phyloP scores from a whole-genome alignment of 1,140 invertebrate genomes.

The Mercenaria mercenaria region DNA sequence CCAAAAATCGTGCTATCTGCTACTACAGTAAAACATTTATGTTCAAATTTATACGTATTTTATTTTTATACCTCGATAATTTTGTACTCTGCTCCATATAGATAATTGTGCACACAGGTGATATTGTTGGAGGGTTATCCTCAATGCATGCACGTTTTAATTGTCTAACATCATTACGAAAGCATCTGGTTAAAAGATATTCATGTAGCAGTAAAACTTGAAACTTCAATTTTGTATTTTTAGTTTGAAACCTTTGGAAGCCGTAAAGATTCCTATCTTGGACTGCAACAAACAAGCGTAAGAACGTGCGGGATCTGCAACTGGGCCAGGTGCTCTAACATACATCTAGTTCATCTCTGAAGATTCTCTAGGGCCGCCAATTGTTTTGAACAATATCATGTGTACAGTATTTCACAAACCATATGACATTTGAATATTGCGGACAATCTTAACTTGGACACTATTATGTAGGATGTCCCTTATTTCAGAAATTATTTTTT shows the following conservation, averaged over 20 bases:
- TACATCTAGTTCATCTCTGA: too few relatives aligned
- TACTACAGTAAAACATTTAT: background rate
- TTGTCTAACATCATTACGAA: constrained; percentile 5
- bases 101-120: constrained; percentile 7
- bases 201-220: background rate
- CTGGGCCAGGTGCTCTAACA: too few relatives aligned
- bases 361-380: too few relatives aligned
- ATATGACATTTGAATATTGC: too few relatives aligned
- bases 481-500: too few relatives aligned
- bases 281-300: too few relatives aligned
- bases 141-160: background rate
- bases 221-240: background rate
- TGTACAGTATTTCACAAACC: too few relatives aligned
- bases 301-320: too few relatives aligned
- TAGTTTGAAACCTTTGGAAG: background rate
- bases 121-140: background rate
- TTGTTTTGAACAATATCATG: too few relatives aligned
- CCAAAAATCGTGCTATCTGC: background rate
- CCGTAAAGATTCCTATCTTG: too few relatives aligned
- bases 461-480: too few relatives aligned
- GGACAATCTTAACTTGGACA: too few relatives aligned
- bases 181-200: background rate
- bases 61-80: background rate
- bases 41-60: background rate
- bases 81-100: background rate